Evolutionary conservation across 2,888 invertebrate species (phyloP).

Genomic region (Drepana falcataria): DNA sequence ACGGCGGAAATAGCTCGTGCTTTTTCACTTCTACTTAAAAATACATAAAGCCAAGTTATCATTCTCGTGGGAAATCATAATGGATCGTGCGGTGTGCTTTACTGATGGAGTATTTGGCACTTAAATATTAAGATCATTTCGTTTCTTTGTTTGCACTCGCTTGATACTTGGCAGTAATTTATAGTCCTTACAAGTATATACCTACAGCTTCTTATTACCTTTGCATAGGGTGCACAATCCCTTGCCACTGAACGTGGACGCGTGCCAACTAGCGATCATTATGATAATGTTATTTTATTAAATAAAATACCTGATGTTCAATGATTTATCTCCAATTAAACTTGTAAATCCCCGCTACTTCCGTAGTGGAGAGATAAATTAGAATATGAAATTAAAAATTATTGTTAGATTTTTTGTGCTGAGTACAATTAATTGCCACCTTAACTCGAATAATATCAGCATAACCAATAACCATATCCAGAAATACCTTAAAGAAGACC

Average conservation of each 20-base stretch:
- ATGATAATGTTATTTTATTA: neutral
- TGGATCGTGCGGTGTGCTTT: slow-evolving; percentile 1
- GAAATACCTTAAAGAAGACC: too few relatives aligned
- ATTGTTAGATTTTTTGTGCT: too few relatives aligned
- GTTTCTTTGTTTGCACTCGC: neutral
- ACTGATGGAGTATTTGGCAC: slow-evolving; percentile 1
- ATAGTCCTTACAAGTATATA: too few relatives aligned
- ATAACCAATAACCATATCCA: too few relatives aligned
- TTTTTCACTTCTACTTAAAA: slow-evolving; percentile 26
- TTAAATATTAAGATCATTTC: neutral
- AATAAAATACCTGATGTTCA: neutral
- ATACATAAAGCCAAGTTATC: slow-evolving; percentile 27
- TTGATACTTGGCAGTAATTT: neutral
- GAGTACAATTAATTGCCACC: too few relatives aligned
- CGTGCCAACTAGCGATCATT: neutral
- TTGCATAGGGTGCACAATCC: neutral
- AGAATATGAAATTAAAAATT: too few relatives aligned
- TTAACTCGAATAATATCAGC: too few relatives aligned
- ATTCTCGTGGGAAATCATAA: slow-evolving; percentile 33
- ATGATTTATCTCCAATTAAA: neutral
- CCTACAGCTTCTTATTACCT: neutral
- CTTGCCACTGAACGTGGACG: neutral
- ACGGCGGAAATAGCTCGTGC: slow-evolving; percentile 36
- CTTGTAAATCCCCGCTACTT: neutral
- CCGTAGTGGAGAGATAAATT: too few relatives aligned